Evolutionary conservation across 1,140 invertebrate genomes (phyloP).

Genomic region (Antheraea pernyi): DNA sequence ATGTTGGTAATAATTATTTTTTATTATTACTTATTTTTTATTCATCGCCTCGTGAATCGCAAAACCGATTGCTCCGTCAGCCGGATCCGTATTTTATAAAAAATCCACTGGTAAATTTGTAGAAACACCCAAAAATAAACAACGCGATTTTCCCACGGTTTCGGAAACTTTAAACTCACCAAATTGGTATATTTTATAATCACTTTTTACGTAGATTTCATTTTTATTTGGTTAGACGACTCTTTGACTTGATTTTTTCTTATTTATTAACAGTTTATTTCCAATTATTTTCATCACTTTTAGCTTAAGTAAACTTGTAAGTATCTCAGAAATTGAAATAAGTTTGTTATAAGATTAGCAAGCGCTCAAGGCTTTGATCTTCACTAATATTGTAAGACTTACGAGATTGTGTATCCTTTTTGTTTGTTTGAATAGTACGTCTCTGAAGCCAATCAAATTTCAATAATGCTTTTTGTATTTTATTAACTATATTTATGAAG

Average conservation of each 20-base stretch:
- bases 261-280: not conserved
- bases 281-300: too few relatives aligned
- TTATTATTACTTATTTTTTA: conserved; percentile 38
- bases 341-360: too few relatives aligned
- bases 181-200: conserved; percentile 4
- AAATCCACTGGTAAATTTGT: conserved; percentile 43
- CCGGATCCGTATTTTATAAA: conserved; percentile 49
- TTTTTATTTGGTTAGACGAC: not conserved
- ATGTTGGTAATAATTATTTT: conserved; percentile 43
- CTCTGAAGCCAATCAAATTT: too few relatives aligned
- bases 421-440: too few relatives aligned
- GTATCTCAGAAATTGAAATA: too few relatives aligned
- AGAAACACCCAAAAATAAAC: conserved; percentile 43
- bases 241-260: not conserved
- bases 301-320: too few relatives aligned
- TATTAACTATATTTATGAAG: too few relatives aligned
- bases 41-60: conserved; percentile 43
- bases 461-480: too few relatives aligned
- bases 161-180: conserved; percentile 14
- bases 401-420: too few relatives aligned
- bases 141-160: conserved; percentile 52
- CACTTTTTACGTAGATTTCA: not conserved
- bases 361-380: too few relatives aligned
- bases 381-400: too few relatives aligned
- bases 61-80: conserved; percentile 52